Conservation (phyloP, 2,797 vertebrate species). For the Anas acuta region DNA sequence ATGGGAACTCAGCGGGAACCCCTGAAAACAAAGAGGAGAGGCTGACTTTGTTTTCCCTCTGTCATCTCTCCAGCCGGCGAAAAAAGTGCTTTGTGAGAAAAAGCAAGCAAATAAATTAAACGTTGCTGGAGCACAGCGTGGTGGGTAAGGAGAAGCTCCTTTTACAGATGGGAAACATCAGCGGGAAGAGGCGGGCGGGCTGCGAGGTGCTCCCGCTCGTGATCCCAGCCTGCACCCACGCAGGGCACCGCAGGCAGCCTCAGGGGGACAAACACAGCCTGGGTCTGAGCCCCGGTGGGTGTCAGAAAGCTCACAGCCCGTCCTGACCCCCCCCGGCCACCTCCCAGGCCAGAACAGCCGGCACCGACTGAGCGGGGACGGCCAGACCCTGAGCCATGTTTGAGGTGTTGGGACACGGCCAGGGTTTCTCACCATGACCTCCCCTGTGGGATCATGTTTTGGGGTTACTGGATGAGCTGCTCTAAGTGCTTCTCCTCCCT, state of each 20-base stretch:
- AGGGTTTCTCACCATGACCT: neutral
- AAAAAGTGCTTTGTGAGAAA: neutral
- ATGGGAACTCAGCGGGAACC: neutral
- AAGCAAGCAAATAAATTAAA: neutral
- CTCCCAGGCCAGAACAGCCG: neutral
- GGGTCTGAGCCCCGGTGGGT: neutral
- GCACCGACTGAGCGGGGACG: too few relatives aligned
- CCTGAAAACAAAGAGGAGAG: neutral
- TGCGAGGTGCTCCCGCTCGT: neutral
- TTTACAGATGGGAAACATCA: neutral
- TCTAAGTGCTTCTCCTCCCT: fast-evolving
- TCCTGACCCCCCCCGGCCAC: neutral
- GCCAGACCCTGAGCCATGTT: neutral
- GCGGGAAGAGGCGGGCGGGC: neutral
- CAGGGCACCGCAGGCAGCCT: fast-evolving
- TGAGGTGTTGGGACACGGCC: neutral
- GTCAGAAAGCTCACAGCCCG: neutral
- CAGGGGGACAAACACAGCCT: neutral
- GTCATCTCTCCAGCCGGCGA: neutral
- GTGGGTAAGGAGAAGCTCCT: neutral
- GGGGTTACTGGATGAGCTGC: neutral
- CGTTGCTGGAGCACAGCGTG: fast-evolving
- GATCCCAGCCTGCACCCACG: neutral
- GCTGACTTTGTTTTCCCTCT: neutral
- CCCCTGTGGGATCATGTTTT: neutral